Conservation (phyloP, 2,797 vertebrate genomes). For the Poeciliopsis paucimaculata region DNA sequence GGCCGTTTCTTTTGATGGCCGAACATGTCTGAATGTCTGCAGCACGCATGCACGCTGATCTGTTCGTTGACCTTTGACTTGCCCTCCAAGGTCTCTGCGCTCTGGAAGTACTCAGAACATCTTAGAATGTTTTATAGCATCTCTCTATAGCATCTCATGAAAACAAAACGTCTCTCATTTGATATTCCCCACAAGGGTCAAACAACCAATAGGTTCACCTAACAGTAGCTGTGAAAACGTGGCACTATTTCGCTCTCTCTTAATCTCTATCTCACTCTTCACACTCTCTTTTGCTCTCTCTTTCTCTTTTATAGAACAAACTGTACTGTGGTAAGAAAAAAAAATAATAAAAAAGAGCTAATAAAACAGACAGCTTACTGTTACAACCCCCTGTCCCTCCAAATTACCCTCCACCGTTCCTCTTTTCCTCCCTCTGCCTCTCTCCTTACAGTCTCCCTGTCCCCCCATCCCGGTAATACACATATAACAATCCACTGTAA, state of each 20-base stretch:
- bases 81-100: constrained; percentile 58
- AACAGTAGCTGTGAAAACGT: constrained; percentile 83
- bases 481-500: constrained; percentile 81
- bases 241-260: constrained; percentile 77
- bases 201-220: constrained; percentile 75
- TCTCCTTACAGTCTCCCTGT: constrained; percentile 49
- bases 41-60: constrained; percentile 83
- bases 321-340: constrained; percentile 77
- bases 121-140: constrained; percentile 83
- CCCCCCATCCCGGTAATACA: constrained; percentile 73
- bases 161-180: constrained; percentile 72
- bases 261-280: constrained; percentile 78
- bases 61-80: constrained; percentile 69
- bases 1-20: constrained; percentile 67
- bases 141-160: constrained; percentile 79
- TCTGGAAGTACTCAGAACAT: constrained; percentile 68
- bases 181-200: constrained; percentile 74
- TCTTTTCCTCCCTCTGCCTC: constrained; percentile 44
- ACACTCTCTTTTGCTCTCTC: constrained; percentile 78
- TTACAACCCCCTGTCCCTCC: constrained; percentile 54
- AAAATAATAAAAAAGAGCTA: constrained; percentile 28
- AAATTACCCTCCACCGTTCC: constrained; percentile 34
- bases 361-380: constrained; percentile 68
- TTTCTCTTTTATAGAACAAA: constrained; percentile 83
- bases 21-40: constrained; percentile 80